These are phyloP conservation scores for Drosophila nebulosa DNA, from an alignment of 1,140 invertebrate genomes.

Conservation along the genomic window DNA sequence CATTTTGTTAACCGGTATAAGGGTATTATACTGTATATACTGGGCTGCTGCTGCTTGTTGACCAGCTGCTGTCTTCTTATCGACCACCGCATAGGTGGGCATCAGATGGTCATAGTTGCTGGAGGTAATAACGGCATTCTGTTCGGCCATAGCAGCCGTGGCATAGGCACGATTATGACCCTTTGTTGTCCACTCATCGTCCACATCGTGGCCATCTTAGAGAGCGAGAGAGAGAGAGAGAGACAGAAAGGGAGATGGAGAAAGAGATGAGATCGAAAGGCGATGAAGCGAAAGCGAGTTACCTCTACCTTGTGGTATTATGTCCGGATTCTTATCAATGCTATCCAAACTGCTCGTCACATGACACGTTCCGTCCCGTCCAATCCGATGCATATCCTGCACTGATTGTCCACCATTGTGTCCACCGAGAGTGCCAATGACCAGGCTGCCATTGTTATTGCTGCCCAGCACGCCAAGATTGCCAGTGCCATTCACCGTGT, in stretches of 20 bases:
- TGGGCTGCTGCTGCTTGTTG: conserved; percentile 34
- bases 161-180: conserved; percentile 77
- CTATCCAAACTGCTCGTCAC: conserved; percentile 84
- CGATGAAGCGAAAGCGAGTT: no score
- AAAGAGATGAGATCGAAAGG: no score
- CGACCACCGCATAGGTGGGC: conserved; percentile 78
- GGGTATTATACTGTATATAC: conserved; percentile 79
- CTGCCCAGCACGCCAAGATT: conserved; percentile 46
- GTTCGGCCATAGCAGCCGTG: conserved; percentile 76
- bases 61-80: conserved; percentile 64
- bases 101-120: conserved; percentile 79
- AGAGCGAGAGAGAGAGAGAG: not conserved
- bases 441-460: conserved; percentile 60
- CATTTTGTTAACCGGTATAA: conserved; percentile 80
- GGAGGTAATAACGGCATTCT: conserved; percentile 79
- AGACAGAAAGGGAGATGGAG: not conserved
- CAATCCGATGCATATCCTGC: conserved; percentile 80
- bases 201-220: conserved; percentile 73
- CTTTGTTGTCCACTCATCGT: conserved; percentile 79
- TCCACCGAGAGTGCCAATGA: conserved; percentile 41
- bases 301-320: conserved; percentile 89
- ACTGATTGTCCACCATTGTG: conserved; percentile 77
- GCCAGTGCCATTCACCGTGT: conserved; percentile 51
- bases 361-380: conserved; percentile 81
- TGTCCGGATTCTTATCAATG: conserved; percentile 89